phyloP scores from a whole-genome alignment of 2,888 invertebrate genomes.

The Dicranocentrus wangi region DNA sequence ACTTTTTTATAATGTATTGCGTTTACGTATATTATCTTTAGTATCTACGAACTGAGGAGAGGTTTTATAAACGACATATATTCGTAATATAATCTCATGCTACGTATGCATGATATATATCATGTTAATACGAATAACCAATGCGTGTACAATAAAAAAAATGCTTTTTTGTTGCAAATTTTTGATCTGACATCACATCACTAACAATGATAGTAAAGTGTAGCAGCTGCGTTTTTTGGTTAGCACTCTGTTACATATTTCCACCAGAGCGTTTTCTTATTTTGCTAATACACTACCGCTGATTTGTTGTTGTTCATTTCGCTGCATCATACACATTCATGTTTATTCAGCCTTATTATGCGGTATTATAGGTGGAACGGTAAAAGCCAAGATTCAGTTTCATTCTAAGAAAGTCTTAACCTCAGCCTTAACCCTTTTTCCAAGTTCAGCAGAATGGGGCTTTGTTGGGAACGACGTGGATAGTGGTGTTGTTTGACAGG shows the following conservation, averaged over 20 bases:
- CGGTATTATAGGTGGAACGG: slow-evolving; percentile 24
- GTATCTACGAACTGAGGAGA: no score
- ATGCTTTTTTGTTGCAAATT: not conserved
- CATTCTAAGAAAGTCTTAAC: slow-evolving; percentile 44
- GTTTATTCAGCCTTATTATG: not conserved
- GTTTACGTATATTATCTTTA: no score
- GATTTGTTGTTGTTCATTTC: no score
- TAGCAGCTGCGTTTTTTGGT: no score
- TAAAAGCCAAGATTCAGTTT: slow-evolving; percentile 41
- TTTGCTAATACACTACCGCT: not conserved
- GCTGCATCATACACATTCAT: not conserved
- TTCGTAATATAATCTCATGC: no score
- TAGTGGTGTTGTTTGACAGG: slow-evolving; percentile 39
- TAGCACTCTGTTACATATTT: no score
- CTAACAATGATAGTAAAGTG: not conserved
- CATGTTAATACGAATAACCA: no score
- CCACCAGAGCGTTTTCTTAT: no score
- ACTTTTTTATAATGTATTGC: no score
- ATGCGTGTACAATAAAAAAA: no score
- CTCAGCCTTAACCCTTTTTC: slow-evolving; percentile 41
- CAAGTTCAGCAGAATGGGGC: slow-evolving; percentile 18
- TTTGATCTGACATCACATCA: not conserved
- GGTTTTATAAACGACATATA: no score
- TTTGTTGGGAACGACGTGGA: not conserved
- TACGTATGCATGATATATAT: no score